Evolutionary conservation across 2,797 vertebrate genomes (phyloP).

Genomic region (Coilia nasus): DNA sequence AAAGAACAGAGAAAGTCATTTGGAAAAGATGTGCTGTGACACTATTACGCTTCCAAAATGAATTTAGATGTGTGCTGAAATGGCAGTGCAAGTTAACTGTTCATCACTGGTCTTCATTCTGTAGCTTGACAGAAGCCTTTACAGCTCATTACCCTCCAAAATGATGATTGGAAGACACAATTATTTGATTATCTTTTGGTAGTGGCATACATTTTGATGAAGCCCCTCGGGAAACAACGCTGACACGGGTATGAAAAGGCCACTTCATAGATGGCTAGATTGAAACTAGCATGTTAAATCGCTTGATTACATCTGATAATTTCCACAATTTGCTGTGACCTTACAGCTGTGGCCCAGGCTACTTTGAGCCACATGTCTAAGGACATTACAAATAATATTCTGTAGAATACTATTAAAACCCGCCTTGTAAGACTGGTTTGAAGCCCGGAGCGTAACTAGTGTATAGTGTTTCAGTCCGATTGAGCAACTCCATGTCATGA

Average conservation of each 20-base stretch:
- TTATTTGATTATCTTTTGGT: constrained; percentile 16
- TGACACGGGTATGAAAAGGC: neutral
- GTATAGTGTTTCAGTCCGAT: neutral
- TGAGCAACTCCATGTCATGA: neutral
- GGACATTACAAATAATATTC: neutral
- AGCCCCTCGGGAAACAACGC: neutral
- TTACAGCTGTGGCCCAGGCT: neutral
- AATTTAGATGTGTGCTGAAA: neutral
- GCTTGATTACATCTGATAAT: constrained; percentile 58
- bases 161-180: constrained; percentile 15
- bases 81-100: neutral
- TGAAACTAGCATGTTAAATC: constrained; percentile 12
- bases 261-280: neutral
- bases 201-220: neutral
- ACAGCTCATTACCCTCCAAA: neutral
- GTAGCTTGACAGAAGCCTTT: neutral
- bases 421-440: neutral
- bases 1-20: neutral
- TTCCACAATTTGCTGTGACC: constrained; percentile 57
- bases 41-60: neutral
- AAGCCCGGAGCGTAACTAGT: neutral
- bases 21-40: neutral
- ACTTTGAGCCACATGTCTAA: neutral
- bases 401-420: neutral
- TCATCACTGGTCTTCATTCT: neutral